phyloP scores from a whole-genome alignment of 2,888 invertebrate genomes.

The Hypena proboscidalis region DNA sequence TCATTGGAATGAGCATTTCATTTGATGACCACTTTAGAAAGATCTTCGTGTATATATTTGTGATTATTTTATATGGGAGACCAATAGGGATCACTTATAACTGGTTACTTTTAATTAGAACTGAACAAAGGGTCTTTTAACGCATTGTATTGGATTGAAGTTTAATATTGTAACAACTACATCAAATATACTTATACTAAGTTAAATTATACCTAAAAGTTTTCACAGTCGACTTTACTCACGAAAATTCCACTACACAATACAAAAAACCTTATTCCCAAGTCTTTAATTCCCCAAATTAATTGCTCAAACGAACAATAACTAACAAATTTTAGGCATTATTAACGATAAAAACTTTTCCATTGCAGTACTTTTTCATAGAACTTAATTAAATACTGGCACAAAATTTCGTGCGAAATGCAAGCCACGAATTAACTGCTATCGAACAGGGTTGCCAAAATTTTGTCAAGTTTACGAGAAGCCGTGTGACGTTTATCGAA shows the following conservation, averaged over 20 bases:
- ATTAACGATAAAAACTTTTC: constrained; percentile 54
- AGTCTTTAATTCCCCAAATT: constrained; percentile 35
- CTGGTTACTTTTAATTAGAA: constrained; percentile 36
- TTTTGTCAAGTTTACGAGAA: constrained; percentile 34
- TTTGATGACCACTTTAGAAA: constrained; percentile 38
- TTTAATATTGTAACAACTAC: too few relatives aligned
- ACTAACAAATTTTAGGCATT: constrained; percentile 42
- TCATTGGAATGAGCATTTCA: constrained; percentile 42
- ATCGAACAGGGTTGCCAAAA: constrained; percentile 44
- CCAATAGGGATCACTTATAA: constrained; percentile 3
- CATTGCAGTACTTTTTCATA: constrained; percentile 62
- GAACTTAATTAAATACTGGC: constrained; percentile 71
- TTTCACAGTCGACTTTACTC: too few relatives aligned
- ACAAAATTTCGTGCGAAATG: constrained; percentile 75
- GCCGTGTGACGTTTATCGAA: constrained; percentile 4
- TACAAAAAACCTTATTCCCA: constrained; percentile 7
- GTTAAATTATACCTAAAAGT: too few relatives aligned
- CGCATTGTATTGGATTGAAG: too few relatives aligned
- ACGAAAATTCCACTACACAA: constrained; percentile 9
- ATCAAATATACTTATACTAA: too few relatives aligned
- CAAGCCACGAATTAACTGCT: constrained; percentile 57
- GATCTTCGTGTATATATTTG: constrained; percentile 23
- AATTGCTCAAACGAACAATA: constrained; percentile 36
- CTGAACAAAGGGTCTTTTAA: constrained; percentile 36
- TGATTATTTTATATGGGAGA: too few relatives aligned